phyloP scores from a whole-genome alignment of 2,888 invertebrate species.

The Agrochola litura region DNA sequence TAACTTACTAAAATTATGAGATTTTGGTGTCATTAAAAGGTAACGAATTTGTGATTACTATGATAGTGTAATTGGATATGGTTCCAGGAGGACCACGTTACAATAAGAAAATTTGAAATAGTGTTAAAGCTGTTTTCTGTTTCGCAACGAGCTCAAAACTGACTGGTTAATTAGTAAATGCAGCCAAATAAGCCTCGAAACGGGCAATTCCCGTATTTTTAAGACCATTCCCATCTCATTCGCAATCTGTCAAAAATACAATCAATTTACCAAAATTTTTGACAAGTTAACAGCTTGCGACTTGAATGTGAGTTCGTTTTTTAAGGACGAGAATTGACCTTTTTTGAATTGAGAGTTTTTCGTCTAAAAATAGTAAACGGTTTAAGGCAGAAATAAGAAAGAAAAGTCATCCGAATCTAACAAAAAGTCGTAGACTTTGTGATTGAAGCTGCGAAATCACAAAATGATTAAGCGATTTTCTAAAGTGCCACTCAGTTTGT shows the following conservation, averaged over 20 bases:
- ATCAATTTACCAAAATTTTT: too few species aligned
- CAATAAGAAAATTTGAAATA: not conserved
- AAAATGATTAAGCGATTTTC: constrained; percentile 29
- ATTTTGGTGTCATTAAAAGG: not conserved
- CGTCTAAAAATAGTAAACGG: not conserved
- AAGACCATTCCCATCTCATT: too few species aligned
- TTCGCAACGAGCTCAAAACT: not conserved
- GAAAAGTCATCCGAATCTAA: not conserved
- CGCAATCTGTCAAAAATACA: too few species aligned
- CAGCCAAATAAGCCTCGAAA: not conserved
- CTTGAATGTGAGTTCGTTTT: too few species aligned
- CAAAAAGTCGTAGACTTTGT: constrained; percentile 15
- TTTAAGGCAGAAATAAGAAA: constrained; percentile 3
- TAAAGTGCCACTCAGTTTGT: constrained; percentile 15
- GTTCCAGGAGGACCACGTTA: not conserved
- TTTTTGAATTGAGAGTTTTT: too few species aligned
- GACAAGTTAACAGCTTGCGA: too few species aligned
- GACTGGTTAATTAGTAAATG: not conserved
- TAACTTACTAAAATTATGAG: not conserved
- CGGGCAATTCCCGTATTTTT: too few species aligned
- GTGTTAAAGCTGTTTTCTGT: not conserved
- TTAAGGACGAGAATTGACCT: too few species aligned
- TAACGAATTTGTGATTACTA: not conserved
- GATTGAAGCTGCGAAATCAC: constrained; percentile 17
- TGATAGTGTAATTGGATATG: not conserved